Percentiles rank a stretch among this genome's conserved stretches.
Conservation (phyloP, 2,113 vertebrate species). For the Gobiocypris rarus region DNA sequence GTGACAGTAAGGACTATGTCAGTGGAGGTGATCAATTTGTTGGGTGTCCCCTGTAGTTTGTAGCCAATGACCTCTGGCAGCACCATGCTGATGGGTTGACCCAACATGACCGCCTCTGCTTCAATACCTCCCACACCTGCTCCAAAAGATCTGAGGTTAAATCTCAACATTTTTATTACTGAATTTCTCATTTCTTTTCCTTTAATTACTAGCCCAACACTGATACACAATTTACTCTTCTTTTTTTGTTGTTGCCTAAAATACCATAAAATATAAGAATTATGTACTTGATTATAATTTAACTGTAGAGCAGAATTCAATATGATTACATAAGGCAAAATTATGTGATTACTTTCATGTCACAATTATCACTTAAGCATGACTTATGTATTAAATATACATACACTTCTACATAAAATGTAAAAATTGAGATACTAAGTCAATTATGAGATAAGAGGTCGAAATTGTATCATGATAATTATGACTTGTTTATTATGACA, state of each 20-base stretch:
- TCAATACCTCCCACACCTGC: constrained; percentile 97
- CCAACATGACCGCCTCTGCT: constrained; percentile 98
- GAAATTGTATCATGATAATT: neutral
- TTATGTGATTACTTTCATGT: too few species aligned
- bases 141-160: neutral
- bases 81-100: constrained; percentile 97
- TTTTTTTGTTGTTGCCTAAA: too few species aligned
- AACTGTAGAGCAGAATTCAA: too few species aligned
- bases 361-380: too few species aligned
- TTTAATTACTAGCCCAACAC: neutral
- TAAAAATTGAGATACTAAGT: too few species aligned
- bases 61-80: constrained; percentile 96
- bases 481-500: too few species aligned
- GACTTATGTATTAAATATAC: too few species aligned
- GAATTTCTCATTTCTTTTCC: neutral
- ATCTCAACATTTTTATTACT: neutral
- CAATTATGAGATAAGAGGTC: neutral
- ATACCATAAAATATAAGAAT: neutral
- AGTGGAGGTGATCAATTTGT: constrained; percentile 91
- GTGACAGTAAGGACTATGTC: constrained; percentile 98
- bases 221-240: neutral
- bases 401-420: neutral
- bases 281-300: too few species aligned
- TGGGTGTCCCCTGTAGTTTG: constrained; percentile 81
- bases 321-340: neutral